Evolutionary conservation across 1,140 invertebrate genomes (phyloP).

Genomic region (Proctacanthus coquilletti): DNA sequence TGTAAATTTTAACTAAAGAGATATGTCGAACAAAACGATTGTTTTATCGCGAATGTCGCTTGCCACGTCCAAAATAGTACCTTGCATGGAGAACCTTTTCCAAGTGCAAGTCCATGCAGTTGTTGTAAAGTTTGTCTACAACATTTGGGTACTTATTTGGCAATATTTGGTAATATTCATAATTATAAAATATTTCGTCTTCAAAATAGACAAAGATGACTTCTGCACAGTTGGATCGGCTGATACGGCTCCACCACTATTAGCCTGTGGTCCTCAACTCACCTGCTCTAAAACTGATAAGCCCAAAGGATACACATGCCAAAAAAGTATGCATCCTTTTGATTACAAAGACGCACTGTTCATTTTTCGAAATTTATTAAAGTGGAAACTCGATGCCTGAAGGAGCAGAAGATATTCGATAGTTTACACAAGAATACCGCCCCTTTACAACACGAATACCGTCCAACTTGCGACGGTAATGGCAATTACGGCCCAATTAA

Average conservation of each 20-base stretch:
- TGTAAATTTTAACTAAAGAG: not conserved
- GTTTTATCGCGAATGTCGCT: not conserved
- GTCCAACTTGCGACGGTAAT: slow-evolving; percentile 37
- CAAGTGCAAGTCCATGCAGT: not conserved
- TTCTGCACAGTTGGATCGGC: slow-evolving; percentile 24
- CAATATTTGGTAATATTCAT: not conserved
- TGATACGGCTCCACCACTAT: slow-evolving; percentile 14
- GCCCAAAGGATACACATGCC: too few relatives aligned
- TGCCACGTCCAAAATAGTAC: slow-evolving; percentile 2
- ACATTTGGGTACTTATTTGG: not conserved
- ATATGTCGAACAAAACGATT: not conserved
- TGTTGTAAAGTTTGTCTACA: slow-evolving; percentile 4
- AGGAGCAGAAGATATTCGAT: too few relatives aligned
- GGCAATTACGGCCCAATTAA: slow-evolving; percentile 33
- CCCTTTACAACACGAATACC: slow-evolving; percentile 11
- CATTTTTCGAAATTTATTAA: too few relatives aligned
- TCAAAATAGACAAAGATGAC: slow-evolving; percentile 17
- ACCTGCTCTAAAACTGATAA: too few relatives aligned
- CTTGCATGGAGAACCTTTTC: slow-evolving; percentile 1
- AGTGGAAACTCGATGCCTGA: too few relatives aligned
- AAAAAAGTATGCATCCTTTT: slow-evolving; percentile 20
- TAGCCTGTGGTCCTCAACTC: slow-evolving; percentile 28
- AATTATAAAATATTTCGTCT: not conserved
- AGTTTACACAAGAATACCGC: not conserved
- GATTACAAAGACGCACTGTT: too few relatives aligned